A percentile compares a stretch with the other conserved stretches of the same genome.
phyloP scores from a whole-genome alignment of 2,797 vertebrate species.

The Argyrosomus regius region DNA sequence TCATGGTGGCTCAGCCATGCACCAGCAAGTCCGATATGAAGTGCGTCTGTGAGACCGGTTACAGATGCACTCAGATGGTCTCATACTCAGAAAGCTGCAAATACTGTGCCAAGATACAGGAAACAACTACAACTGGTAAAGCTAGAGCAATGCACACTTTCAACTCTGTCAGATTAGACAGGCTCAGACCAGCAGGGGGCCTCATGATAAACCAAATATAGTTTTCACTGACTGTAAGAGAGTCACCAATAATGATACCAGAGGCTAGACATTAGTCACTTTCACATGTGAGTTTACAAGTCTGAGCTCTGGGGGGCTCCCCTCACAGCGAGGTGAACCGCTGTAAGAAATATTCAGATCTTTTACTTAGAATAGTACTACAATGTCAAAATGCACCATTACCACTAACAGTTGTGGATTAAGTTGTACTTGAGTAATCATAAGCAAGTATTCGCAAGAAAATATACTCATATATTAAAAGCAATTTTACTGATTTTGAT shows the following conservation, averaged over 20 bases:
- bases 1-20: constrained; percentile 61
- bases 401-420: background rate
- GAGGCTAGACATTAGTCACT: background rate
- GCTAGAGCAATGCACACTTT: constrained; percentile 1
- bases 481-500: background rate
- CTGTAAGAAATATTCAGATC: background rate
- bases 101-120: constrained; percentile 28
- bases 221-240: background rate
- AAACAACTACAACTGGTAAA: constrained; percentile 49
- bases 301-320: background rate
- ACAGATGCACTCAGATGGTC: accelerated
- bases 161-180: background rate
- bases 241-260: constrained; percentile 1
- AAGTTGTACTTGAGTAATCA: background rate
- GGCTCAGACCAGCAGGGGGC: constrained; percentile 32
- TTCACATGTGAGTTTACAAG: background rate
- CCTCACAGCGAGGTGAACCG: background rate
- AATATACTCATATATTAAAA: constrained; percentile 4
- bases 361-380: background rate
- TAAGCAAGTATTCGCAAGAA: background rate
- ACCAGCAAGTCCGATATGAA: constrained; percentile 47
- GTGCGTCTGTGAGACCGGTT: constrained; percentile 65
- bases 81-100: constrained; percentile 11
- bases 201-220: background rate
- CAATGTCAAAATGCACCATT: background rate